Conservation (phyloP, 2,888 invertebrate genomes). For the Drosophila peninsularis region DNA sequence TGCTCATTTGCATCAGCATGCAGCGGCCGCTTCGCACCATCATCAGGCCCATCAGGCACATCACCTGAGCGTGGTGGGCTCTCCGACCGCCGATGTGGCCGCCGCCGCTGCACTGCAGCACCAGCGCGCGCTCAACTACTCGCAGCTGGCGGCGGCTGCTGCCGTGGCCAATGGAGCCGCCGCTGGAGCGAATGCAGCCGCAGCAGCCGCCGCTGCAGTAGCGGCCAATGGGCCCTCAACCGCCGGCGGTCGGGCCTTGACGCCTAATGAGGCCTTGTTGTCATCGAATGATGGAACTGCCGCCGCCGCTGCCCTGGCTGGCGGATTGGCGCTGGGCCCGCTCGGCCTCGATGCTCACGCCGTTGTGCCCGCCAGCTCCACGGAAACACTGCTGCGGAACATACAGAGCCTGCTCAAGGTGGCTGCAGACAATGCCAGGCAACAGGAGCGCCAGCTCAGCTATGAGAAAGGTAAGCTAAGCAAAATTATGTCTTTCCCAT, state of each 20-base stretch:
- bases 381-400: constrained; percentile 96
- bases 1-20: constrained; percentile 77
- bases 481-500: constrained; percentile 12
- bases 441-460: constrained; percentile 97
- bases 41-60: constrained; percentile 55
- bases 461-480: constrained; percentile 94
- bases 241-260: constrained; percentile 77
- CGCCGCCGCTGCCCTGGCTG: constrained; percentile 81
- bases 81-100: constrained; percentile 70
- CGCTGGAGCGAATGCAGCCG: constrained; percentile 66
- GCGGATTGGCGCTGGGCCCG: constrained; percentile 81
- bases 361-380: constrained; percentile 86
- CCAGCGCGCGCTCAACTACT: constrained; percentile 92
- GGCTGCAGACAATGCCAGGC: constrained; percentile 98
- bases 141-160: constrained; percentile 89
- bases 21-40: constrained; percentile 61
- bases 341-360: constrained; percentile 83
- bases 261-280: constrained; percentile 81
- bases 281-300: constrained; percentile 81
- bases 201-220: constrained; percentile 62
- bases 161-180: constrained; percentile 85
- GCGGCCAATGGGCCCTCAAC: constrained; percentile 73
- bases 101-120: constrained; percentile 85
- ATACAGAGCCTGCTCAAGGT: constrained; percentile 98
- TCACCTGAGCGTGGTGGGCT: constrained; percentile 72